Evolutionary conservation across 2,797 vertebrate genomes (phyloP), one percentile per base, ranked within the genome.

Genomic region (Centropyge bicolor): DNA sequence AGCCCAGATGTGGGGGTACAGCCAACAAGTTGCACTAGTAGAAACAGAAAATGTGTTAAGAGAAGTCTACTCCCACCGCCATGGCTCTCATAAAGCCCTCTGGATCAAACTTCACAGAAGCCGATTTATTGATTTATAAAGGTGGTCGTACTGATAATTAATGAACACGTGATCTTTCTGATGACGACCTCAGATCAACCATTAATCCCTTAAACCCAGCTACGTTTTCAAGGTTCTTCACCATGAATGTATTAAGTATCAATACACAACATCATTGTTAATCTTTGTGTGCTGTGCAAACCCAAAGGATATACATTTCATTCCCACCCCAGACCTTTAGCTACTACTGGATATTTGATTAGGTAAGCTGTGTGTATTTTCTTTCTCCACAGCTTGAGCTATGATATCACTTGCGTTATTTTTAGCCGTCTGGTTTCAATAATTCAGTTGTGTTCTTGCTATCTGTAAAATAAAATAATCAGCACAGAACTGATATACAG

Each of bases 31-130:
- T 92, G 86, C 93, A 93, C 93, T 91, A 82, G 88, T 91, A 92
- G 88, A 94, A 95, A 95, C 89, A 94, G 93, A 95, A 94, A 91
- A 93, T 85, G 93, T 92, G 93, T 95, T 93, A 94, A 93, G 86
- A 74, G 63, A 85, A 49, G 86, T 84, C 82, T 81, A 60, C 81
- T 86, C 89, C 62, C 40, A 81, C 90, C 89, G 83, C 91, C 94
- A 92, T 86, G 94, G 93, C 93, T 94, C 93, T 92, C 88, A 54
- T 82, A 68, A 79, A 27, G 9, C 49, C 16, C 12, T 70, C 27
- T 60, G 45, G 41, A 64, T 81, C 20, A 41, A 62, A n/a, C 24
- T n/a, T 55, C 16, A 51, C 8, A 36, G 48, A 35, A 56, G 40
- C 20, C 54, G 67, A 17, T 67, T 41, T 45, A 65, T 70, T 62